phyloP scores from a whole-genome alignment of 1,140 invertebrate species.

The Meloidogyne chitwoodi region DNA sequence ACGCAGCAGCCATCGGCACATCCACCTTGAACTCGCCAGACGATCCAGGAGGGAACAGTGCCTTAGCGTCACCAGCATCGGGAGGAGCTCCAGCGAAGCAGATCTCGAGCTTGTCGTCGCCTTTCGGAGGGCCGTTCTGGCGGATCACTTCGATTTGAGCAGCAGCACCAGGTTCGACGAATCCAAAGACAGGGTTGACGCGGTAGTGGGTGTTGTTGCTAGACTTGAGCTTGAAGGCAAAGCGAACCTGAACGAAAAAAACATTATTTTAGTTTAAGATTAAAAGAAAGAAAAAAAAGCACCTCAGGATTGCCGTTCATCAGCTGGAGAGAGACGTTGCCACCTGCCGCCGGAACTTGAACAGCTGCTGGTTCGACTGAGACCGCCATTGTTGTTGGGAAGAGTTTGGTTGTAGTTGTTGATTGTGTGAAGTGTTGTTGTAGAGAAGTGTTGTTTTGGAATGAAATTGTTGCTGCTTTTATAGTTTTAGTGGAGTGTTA shows the following conservation, averaged over 20 bases:
- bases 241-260: slow-evolving; percentile 2
- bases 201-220: slow-evolving; percentile 50
- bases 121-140: slow-evolving; percentile 42
- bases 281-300: not conserved
- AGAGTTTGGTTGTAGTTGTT: not conserved
- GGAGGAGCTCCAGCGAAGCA: slow-evolving; percentile 38
- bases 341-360: slow-evolving; percentile 28
- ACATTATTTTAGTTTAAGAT: not conserved
- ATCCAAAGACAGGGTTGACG: slow-evolving; percentile 48
- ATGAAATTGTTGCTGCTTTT: not conserved
- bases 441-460: not conserved
- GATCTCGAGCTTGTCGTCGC: slow-evolving; percentile 45
- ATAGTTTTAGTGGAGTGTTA: too few relatives aligned
- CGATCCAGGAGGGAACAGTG: slow-evolving; percentile 17
- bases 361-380: slow-evolving; percentile 28
- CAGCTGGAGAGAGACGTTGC: slow-evolving; percentile 25
- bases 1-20: too few relatives aligned
- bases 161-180: slow-evolving; percentile 38
- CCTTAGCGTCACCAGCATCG: slow-evolving; percentile 42
- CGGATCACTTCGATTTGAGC: slow-evolving; percentile 37
- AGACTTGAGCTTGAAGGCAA: slow-evolving; percentile 44
- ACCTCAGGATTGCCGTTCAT: slow-evolving; percentile 19
- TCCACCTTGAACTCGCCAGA: too few relatives aligned
- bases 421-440: not conserved
- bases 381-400: slow-evolving; percentile 15